phyloP scores from a whole-genome alignment of 2,888 invertebrate genomes.

The Eristalis tenax region DNA sequence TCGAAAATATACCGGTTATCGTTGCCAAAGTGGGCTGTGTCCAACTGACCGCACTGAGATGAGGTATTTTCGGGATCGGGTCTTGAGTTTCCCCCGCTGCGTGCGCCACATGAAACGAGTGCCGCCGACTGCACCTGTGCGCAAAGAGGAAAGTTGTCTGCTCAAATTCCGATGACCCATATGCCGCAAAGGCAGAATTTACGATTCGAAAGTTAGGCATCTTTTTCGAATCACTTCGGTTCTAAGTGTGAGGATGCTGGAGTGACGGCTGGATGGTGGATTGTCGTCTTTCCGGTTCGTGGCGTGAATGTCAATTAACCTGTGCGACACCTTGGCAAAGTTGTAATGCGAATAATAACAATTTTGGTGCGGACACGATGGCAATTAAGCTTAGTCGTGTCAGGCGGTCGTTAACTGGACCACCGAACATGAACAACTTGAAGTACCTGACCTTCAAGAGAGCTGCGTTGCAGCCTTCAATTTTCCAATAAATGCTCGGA shows the following conservation, averaged over 20 bases:
- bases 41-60: not conserved
- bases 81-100: not conserved
- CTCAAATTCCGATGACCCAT: constrained; percentile 61
- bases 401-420: constrained; percentile 19
- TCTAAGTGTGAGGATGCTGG: not conserved
- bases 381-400: constrained; percentile 24
- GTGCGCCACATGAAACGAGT: not conserved
- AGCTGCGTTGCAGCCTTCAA: not conserved
- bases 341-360: not conserved
- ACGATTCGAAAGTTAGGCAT: constrained; percentile 60
- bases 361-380: constrained; percentile 13
- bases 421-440: not conserved
- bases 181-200: constrained; percentile 58
- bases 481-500: not conserved
- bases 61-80: not conserved
- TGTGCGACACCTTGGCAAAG: not conserved
- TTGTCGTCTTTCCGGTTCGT: not conserved
- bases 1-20: constrained; percentile 67
- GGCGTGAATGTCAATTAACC: not conserved
- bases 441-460: not conserved
- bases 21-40: constrained; percentile 1
- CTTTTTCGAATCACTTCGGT: constrained; percentile 27
- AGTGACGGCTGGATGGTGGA: no score
- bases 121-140: not conserved
- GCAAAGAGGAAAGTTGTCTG: not conserved